Evolutionary conservation across 2,888 invertebrate species (phyloP), one percentile per base, ranked within the genome.

Genomic region (Euzetes globulus): DNA sequence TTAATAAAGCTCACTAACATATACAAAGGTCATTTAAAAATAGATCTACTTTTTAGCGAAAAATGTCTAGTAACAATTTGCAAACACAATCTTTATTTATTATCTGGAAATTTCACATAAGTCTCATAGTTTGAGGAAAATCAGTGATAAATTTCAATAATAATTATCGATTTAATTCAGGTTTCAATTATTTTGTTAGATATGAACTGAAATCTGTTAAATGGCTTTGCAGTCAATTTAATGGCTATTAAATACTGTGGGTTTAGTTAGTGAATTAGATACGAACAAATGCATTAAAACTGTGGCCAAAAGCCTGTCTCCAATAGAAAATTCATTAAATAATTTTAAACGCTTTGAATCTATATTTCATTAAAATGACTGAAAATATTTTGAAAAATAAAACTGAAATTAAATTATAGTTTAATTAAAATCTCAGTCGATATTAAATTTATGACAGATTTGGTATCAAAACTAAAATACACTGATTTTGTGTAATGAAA

Each of bases 141-240:
- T 55, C 17, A 7, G 58, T 15, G 15, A 33, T 33, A 63, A 63
- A 33, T 29, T 4, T 33, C 27, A 6, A 6, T 63, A 33, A 63
- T 60, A 60, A 60, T 60, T 60, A 63, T 63, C 63, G 63, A 63
- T 63, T 63, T 17, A 33, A 27, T 33, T 17, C 63, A 63, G 15
- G 4, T 63, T 13, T 63, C 29, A 63, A 25, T 33, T 58, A 22
- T 55, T 6, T 22, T 22, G 1, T 22, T 19, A 19, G 19, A 58
- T 25, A 27, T 13, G 9, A 13, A 25, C 19, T 19, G 19, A 19
- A 4, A 58, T 27, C 13, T 13, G 9, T 22, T 27, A 58, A 22
- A n/a, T n/a, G n/a, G n/a, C 13, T 29, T 58, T 58, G 11, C 9
- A 27, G 13, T 27, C 58, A 58, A 58, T 58, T 58, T 27, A 22